Conservation (phyloP, 1,140 invertebrate species). For the Chlorops oryzae region DNA sequence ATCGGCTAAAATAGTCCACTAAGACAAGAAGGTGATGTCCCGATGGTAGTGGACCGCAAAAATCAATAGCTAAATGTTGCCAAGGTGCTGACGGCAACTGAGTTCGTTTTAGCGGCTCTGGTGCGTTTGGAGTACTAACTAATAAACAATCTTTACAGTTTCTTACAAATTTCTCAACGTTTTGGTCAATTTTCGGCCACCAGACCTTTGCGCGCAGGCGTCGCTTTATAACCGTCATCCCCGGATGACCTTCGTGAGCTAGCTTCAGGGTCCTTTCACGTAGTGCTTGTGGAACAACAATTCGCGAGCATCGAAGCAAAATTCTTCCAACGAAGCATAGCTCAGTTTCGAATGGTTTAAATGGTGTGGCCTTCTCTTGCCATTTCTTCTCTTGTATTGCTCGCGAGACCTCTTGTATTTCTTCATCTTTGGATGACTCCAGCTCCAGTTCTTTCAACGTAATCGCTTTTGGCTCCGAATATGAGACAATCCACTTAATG, state of each 20-base stretch:
- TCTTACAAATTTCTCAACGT: conserved; percentile 29
- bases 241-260: conserved; percentile 38
- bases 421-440: too few species aligned
- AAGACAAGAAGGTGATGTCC: conserved; percentile 25
- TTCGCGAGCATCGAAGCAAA: conserved; percentile 16
- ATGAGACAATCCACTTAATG: too few species aligned
- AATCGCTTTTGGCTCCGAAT: too few species aligned
- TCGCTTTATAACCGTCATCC: conserved; percentile 33
- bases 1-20: conserved; percentile 22
- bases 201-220: conserved; percentile 41
- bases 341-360: conserved; percentile 11
- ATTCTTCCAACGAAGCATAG: too few species aligned
- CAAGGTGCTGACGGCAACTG: conserved; percentile 25
- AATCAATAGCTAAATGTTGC: conserved; percentile 28
- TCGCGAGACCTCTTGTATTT: too few species aligned
- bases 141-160: conserved; percentile 25
- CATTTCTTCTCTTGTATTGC: too few species aligned
- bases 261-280: conserved; percentile 21
- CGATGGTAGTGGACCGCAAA: conserved; percentile 25
- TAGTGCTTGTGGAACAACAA: conserved; percentile 22
- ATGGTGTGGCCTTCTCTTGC: too few species aligned
- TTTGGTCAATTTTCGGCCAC: conserved; percentile 37
- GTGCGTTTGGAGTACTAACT: conserved; percentile 23
- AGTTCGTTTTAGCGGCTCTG: conserved; percentile 24
- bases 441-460: too few species aligned